Percentiles rank a stretch among this genome's conserved stretches.
Conservation (phyloP, 2,888 invertebrate genomes). For the Agrochola lychnidis region DNA sequence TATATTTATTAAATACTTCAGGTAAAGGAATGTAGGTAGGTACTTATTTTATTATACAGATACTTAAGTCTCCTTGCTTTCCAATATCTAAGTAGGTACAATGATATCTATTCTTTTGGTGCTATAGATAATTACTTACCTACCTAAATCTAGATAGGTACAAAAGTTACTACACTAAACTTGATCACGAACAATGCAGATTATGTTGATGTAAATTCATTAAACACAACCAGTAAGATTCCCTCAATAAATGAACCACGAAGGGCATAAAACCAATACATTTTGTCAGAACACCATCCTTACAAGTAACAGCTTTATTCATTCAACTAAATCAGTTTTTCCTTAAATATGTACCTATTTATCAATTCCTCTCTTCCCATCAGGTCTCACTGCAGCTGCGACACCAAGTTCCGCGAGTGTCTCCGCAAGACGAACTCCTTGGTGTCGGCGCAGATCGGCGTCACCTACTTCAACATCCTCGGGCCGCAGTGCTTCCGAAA, state of each 20-base stretch:
- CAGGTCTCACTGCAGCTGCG: constrained; percentile 94
- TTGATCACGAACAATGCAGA: neutral
- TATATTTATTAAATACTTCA: neutral
- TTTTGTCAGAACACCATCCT: neutral
- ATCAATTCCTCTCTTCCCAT: neutral
- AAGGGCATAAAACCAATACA: neutral
- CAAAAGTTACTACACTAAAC: neutral
- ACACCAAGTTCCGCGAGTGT: constrained; percentile 92
- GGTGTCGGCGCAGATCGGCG: constrained; percentile 91
- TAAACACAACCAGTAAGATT: neutral
- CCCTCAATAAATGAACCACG: neutral
- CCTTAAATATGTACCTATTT: neutral
- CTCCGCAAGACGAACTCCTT: constrained; percentile 90
- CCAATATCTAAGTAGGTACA: neutral
- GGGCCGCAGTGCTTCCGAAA: constrained; percentile 93
- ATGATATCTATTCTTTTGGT: neutral
- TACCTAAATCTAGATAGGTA: neutral
- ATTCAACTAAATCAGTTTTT: neutral
- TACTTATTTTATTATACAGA: neutral
- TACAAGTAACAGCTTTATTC: neutral
- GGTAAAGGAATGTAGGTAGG: neutral
- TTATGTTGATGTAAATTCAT: neutral
- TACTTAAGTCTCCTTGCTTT: neutral
- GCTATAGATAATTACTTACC: neutral
- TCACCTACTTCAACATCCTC: constrained; percentile 94